phyloP scores from a whole-genome alignment of 2,113 vertebrate genomes.

The cat (Felis catus) region DNA sequence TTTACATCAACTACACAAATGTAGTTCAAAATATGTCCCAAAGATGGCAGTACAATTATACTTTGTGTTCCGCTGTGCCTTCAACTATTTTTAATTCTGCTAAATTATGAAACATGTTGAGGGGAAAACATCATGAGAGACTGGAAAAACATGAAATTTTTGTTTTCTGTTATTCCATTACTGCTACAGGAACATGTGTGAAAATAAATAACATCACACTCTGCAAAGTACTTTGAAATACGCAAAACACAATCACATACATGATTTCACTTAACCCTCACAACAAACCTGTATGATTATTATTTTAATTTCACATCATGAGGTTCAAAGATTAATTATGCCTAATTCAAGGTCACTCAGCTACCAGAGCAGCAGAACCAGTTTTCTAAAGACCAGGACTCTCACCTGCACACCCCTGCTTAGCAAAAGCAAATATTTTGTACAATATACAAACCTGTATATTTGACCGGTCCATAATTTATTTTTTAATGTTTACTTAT shows the following conservation, averaged over 20 bases:
- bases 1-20: not conserved
- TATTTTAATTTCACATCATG: conserved; percentile 34
- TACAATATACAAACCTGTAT: too few species aligned
- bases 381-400: conserved; percentile 17
- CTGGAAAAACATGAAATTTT: not conserved
- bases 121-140: not conserved
- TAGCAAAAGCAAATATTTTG: not conserved
- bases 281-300: not conserved
- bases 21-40: conserved; percentile 55
- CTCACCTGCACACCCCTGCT: not conserved
- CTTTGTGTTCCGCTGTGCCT: not conserved
- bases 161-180: not conserved
- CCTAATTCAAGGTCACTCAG: not conserved
- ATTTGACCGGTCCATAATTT: not conserved
- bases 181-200: not conserved
- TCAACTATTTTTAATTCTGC: conserved; percentile 45
- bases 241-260: not conserved
- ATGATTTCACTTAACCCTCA: conserved; percentile 32
- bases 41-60: conserved; percentile 68
- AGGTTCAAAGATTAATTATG: not conserved
- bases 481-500: too few species aligned
- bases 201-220: not conserved
- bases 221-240: conserved; percentile 9
- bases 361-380: not conserved
- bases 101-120: not conserved